Conservation (phyloP, 2,113 vertebrate genomes). For the mouse (Mus musculus) region GRCm39 chr12:27977501-27978000, state of each 20-base stretch:
- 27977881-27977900: not conserved
- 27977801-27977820: not conserved
- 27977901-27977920: no score
- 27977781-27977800: not conserved
- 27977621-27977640: not conserved
- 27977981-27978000: not conserved
- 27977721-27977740: not conserved
- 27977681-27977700: not conserved
- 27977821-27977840: not conserved
- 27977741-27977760: not conserved
- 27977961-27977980: not conserved
- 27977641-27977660: not conserved
- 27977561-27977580: not conserved
- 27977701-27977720: not conserved
- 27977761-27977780: not conserved
- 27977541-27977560: not conserved
- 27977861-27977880: not conserved
- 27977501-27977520: not conserved
- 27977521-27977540: not conserved
- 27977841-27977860: not conserved
- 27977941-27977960: not conserved
- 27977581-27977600: not conserved
- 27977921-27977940: accelerated
- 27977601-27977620: not conserved
- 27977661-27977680: not conserved